Conservation (phyloP, 2,888 invertebrate species). For the Saturnia pavonia region DNA sequence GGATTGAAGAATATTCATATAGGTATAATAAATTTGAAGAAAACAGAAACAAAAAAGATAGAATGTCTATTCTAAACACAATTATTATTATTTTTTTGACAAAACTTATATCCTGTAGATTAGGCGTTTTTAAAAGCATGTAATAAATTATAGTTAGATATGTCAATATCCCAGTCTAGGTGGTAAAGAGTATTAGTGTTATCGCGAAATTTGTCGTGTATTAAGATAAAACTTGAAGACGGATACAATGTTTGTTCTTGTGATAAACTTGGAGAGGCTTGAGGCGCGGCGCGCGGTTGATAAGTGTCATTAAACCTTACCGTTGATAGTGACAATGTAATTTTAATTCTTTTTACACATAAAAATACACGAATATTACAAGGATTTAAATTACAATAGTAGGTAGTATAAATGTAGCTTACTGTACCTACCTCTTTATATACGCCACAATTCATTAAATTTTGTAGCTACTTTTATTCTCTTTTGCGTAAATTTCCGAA, state of each 20-base stretch:
- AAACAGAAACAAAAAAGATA: too few relatives aligned
- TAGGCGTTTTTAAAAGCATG: neutral
- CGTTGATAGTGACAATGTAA: slow-evolving; percentile 16
- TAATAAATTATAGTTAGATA: neutral
- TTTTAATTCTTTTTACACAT: neutral
- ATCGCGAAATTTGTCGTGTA: slow-evolving; percentile 1
- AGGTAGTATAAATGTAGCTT: too few relatives aligned
- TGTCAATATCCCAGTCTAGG: slow-evolving; percentile 8
- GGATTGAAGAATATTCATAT: too few relatives aligned
- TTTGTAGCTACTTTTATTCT: too few relatives aligned
- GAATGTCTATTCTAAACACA: too few relatives aligned
- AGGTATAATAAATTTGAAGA: too few relatives aligned
- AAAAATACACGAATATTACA: neutral
- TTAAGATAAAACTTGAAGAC: slow-evolving; percentile 11
- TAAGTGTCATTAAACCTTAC: slow-evolving; percentile 12
- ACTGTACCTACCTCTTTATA: too few relatives aligned
- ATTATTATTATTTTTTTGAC: too few relatives aligned
- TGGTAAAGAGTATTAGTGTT: slow-evolving; percentile 6
- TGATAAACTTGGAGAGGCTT: slow-evolving; percentile 9
- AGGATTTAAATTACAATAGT: neutral
- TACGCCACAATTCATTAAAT: too few relatives aligned
- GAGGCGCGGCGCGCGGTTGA: neutral
- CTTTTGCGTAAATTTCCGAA: too few relatives aligned
- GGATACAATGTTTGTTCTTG: slow-evolving; percentile 6
- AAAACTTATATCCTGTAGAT: too few relatives aligned